Evolutionary conservation across 1,140 invertebrate genomes (phyloP).

Genomic region (Phenacoccus solenopsis): DNA sequence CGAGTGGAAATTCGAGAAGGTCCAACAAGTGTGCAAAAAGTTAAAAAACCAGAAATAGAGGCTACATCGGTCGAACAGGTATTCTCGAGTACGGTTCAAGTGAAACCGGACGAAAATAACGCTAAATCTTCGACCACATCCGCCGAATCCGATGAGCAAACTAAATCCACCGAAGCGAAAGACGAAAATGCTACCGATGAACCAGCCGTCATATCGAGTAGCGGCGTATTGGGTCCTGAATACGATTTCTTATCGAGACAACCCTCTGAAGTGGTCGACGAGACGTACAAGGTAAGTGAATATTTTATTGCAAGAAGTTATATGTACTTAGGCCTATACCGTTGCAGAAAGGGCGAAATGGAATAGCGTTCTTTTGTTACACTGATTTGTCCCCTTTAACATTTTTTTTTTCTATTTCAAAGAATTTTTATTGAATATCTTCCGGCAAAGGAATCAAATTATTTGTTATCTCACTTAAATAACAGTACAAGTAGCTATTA

Average conservation of each 20-base stretch:
- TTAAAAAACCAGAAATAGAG: conserved; percentile 2
- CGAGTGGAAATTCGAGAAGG: conserved; percentile 23
- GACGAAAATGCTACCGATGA: conserved; percentile 20
- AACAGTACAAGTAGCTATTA: no score
- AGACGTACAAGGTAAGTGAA: conserved; percentile 48
- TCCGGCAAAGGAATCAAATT: no score
- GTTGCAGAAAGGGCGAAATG: no score
- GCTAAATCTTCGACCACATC: background rate
- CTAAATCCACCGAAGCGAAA: conserved; percentile 31
- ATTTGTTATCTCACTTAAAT: no score
- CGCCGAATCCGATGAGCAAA: conserved; percentile 21
- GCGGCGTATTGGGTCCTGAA: conserved; percentile 55
- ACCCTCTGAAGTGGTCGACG: conserved; percentile 62
- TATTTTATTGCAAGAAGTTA: no score
- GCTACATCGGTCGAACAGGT: background rate
- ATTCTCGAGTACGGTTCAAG: background rate
- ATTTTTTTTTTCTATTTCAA: no score
- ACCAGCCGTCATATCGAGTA: conserved; percentile 42
- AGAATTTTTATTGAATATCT: no score
- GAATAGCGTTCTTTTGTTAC: no score
- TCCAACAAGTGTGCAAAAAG: conserved; percentile 14
- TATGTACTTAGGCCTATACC: no score
- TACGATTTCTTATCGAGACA: conserved; percentile 70
- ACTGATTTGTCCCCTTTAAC: no score
- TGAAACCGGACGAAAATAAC: background rate